Percentiles rank a stretch among this genome's conserved stretches.
These are phyloP conservation scores for Festucalex cinctus DNA, from an alignment of 2,113 vertebrate species.

Conservation along the genomic window DNA sequence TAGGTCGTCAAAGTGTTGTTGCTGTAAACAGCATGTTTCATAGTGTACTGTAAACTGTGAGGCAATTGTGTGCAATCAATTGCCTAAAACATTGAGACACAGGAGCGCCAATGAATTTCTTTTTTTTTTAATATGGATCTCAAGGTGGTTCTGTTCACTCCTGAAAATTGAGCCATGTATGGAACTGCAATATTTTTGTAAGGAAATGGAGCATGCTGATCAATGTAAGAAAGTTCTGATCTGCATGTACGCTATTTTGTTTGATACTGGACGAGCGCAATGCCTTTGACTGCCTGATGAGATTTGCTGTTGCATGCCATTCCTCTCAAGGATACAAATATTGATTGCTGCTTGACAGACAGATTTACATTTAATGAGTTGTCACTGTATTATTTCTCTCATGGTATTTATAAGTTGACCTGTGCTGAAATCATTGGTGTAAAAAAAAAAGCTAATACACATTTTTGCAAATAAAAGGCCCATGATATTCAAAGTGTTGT, in stretches of 20 bases:
- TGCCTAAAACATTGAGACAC: neutral
- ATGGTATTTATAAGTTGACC: conserved; percentile 36
- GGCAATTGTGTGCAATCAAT: neutral
- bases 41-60: conserved; percentile 4
- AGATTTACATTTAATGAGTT: conserved; percentile 48
- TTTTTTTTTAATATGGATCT: neutral
- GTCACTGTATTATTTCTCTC: conserved; percentile 45
- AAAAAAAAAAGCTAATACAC: neutral
- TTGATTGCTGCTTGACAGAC: conserved; percentile 24
- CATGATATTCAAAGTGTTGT: conserved; percentile 1
- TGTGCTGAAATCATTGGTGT: neutral
- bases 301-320: conserved; percentile 59
- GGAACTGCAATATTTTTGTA: neutral
- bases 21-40: conserved; percentile 26
- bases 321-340: conserved; percentile 3
- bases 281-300: conserved; percentile 53
- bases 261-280: conserved; percentile 29
- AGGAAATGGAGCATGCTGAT: conserved; percentile 30
- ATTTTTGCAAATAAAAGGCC: neutral
- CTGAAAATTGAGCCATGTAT: neutral
- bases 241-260: conserved; percentile 7
- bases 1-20: conserved; percentile 9
- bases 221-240: neutral
- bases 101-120: neutral
- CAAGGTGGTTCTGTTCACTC: neutral